Percentiles rank a stretch among this genome's conserved stretches.
These are phyloP conservation scores for Ostrea edulis DNA, from an alignment of 1,140 invertebrate species.

Conservation along the genomic window DNA sequence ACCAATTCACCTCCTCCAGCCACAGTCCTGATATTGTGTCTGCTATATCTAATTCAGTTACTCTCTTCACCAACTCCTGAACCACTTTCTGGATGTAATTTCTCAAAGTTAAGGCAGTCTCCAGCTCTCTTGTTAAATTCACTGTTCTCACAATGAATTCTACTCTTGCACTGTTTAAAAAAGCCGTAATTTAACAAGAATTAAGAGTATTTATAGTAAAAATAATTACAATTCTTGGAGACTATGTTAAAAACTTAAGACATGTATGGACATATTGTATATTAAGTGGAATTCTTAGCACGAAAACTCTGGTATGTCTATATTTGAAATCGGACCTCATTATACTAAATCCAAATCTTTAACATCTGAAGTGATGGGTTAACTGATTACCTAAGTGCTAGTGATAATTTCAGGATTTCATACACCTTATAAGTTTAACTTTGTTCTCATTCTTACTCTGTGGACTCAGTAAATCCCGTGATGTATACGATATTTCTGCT, in stretches of 20 bases:
- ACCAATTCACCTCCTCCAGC: slow-evolving; percentile 43
- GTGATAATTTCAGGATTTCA: no score
- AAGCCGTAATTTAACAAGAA: not conserved
- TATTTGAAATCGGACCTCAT: no score
- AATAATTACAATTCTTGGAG: no score
- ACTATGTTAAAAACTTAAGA: no score
- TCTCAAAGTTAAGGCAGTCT: slow-evolving; percentile 38
- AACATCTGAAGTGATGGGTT: no score
- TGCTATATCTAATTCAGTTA: not conserved
- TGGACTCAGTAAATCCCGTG: not conserved
- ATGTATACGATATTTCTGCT: not conserved
- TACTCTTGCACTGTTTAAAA: slow-evolving; percentile 34
- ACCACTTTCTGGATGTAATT: slow-evolving; percentile 39
- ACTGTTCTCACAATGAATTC: not conserved
- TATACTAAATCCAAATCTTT: no score
- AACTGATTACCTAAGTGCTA: no score
- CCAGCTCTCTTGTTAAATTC: slow-evolving; percentile 39
- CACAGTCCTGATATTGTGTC: slow-evolving; percentile 13
- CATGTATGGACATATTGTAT: no score
- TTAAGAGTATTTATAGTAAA: not conserved
- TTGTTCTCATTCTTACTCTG: not conserved
- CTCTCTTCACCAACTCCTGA: not conserved
- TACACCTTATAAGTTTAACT: no score
- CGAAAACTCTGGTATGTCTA: no score
- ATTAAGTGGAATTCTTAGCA: no score